Percentiles rank a stretch among this genome's conserved stretches.
Conservation (phyloP, 2,888 invertebrate genomes). For the Aspidiotus rigidus region DNA sequence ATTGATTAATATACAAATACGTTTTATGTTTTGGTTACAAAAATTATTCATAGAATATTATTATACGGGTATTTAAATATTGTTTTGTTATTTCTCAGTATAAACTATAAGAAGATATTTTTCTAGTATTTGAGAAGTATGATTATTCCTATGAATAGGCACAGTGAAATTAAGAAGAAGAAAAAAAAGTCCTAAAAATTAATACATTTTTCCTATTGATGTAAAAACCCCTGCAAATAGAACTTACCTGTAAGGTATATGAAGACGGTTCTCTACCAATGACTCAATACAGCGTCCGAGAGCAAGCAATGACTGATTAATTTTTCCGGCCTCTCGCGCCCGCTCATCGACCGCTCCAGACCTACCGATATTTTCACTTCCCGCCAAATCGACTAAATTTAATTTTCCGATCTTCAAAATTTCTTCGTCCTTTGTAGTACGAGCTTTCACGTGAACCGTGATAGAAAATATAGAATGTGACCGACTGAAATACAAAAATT, state of each 20-base stretch:
- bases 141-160: slow-evolving; percentile 37
- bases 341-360: slow-evolving; percentile 86
- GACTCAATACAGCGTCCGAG: slow-evolving; percentile 92
- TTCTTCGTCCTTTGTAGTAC: slow-evolving; percentile 79
- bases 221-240: not conserved
- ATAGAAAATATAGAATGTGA: slow-evolving; percentile 95
- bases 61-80: too few species aligned
- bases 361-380: slow-evolving; percentile 90
- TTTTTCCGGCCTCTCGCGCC: slow-evolving; percentile 89
- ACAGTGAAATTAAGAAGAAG: not conserved
- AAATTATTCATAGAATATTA: too few species aligned
- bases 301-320: slow-evolving; percentile 89
- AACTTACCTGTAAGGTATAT: slow-evolving; percentile 82
- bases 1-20: too few species aligned
- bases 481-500: slow-evolving; percentile 53
- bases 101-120: too few species aligned
- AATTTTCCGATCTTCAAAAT: slow-evolving; percentile 89
- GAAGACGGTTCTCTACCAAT: slow-evolving; percentile 80
- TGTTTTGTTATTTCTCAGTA: too few species aligned
- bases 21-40: too few species aligned
- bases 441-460: slow-evolving; percentile 84
- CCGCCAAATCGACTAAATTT: slow-evolving; percentile 95
- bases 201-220: not conserved
- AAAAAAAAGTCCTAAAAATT: slow-evolving; percentile 37
- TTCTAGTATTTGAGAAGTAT: too few species aligned